Evolutionary conservation across 2,888 invertebrate species (phyloP).

Genomic region (Synergus gifuensis): DNA sequence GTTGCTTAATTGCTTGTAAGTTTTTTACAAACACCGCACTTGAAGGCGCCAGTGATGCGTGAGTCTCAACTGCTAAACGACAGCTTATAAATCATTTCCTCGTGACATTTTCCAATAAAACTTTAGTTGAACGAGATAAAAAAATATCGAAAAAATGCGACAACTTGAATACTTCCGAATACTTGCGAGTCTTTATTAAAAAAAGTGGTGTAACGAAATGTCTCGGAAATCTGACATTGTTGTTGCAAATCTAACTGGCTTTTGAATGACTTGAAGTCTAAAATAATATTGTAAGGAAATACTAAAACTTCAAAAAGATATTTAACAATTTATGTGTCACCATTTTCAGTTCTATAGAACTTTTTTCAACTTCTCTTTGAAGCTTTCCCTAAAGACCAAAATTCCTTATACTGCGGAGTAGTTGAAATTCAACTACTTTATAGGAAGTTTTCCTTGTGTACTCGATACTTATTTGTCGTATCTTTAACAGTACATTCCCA

Average conservation of each 20-base stretch:
- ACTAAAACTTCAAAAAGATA: neutral
- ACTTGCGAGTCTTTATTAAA: too few relatives aligned
- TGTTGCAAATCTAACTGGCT: too few relatives aligned
- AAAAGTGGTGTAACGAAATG: too few relatives aligned
- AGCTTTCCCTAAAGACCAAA: constrained; percentile 13
- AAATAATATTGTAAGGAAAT: neutral
- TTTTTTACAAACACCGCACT: too few relatives aligned
- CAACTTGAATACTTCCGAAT: too few relatives aligned
- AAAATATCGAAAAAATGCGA: neutral
- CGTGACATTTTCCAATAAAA: neutral
- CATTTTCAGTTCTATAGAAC: neutral
- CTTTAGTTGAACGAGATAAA: neutral
- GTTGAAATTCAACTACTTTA: constrained; percentile 24
- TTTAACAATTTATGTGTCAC: neutral
- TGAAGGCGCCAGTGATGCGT: too few relatives aligned
- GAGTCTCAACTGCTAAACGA: too few relatives aligned
- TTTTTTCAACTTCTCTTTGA: constrained; percentile 17
- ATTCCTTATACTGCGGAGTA: constrained; percentile 1
- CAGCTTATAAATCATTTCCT: too few relatives aligned
- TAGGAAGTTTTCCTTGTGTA: constrained; percentile 3
- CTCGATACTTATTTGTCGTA: constrained; percentile 21
- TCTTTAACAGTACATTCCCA: constrained; percentile 11
- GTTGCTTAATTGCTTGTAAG: too few relatives aligned
- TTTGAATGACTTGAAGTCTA: neutral
- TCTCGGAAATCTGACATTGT: too few relatives aligned